Evolutionary conservation across 2,888 invertebrate species (phyloP), one percentile per base, ranked within the genome.

Genomic region (Imbricaverruca yamaguchii): DNA sequence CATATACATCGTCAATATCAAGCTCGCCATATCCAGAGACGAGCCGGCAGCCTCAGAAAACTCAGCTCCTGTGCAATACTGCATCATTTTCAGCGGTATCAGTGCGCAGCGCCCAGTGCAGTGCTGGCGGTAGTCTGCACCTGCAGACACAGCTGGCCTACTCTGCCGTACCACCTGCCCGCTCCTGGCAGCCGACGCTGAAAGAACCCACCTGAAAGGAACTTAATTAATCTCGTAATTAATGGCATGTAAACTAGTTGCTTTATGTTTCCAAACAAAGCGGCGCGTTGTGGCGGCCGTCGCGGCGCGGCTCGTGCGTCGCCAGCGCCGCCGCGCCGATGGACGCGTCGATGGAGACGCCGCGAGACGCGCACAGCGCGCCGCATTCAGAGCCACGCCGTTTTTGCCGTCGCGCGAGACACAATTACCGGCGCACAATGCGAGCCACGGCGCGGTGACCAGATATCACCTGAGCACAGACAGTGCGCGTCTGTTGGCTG

Each of bases 211-310:
- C 55, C 55, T 74, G 74, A 55, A 74, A 74, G 55, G 74, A 74
- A 21, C 74, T 55, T 74, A 74, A 74, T 74, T 74, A 74, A 74
- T 74, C 74, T 23, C 21, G 74, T 55, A 74, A 74, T 74, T 55
- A 74, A 74, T 74, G 55, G 55, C 74, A 55, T 74, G 74, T 55
- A 74, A 74, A 74, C 74, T 23, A 55, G 74, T 55, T 21, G 74
- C 69, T 69, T 69, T 69, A 39, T 69, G 69, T 69, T 69, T 69
- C 11, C 2, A 74, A 55, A 74, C 74, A 74, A 74, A 55, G 74
- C 74, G 53, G 15, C 53, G 55, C 18, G 74, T 74, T 74, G 74
- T 10, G 4, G 55, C 18, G 53, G 39, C 53, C 15, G 25, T 25
- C 18, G 39, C n/a, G 12, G 39, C 13, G 15, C 15, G 18, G 15